Base-by-base conservation (phyloP, 2,113 vertebrate genomes). In the Psettodes erumei region DNA sequence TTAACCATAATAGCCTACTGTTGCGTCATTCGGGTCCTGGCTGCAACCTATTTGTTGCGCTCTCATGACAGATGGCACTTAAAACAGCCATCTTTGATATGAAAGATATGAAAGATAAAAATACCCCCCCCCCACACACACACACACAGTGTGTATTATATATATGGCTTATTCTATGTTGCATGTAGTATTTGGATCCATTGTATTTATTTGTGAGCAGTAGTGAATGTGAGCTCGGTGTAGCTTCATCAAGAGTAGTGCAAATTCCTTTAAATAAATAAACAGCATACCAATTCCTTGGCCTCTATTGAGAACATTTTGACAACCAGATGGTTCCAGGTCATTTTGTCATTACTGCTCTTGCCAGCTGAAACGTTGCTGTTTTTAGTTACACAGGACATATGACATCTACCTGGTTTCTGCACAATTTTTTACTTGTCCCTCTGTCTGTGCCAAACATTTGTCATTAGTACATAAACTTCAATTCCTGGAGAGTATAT, bases 21-120 rank as follows among this genome's bases (percentile, higher is more conserved):
- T 72, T 82, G 69, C 59, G 30, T 50, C 67, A 67, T 23, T 40
- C 38, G 67, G 54, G 47, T 37, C 21, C 76, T 64, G 73, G 70
- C 54, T 77, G 58, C 32, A n/a, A 42, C 73, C 50, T 74, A 51
- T 75, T 83, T 70, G 69, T 66, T 74, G 58, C 53, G 62, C 59
- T 73, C 73, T 77, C 40, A 23, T 78, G 60, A 82, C 84, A 90
- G 86, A 88, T 90, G 84, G 82, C 82, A 83, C 65, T 81, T 88
- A 77, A 68, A 77, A 83, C 56, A 79, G 83, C 73, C 79, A 81
- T 84, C 76, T 81, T 84, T 77, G 65, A 77, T 75, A 61, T 54
- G 43, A 59, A 55, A 80, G 60, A 79, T 59, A 69, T 45, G 72
- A 75, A 77, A 71, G 32, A 67, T 13, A 60, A 35, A 33, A n/a